Conservation (phyloP, 2,888 invertebrate species). For the Machimus rusticus region DNA sequence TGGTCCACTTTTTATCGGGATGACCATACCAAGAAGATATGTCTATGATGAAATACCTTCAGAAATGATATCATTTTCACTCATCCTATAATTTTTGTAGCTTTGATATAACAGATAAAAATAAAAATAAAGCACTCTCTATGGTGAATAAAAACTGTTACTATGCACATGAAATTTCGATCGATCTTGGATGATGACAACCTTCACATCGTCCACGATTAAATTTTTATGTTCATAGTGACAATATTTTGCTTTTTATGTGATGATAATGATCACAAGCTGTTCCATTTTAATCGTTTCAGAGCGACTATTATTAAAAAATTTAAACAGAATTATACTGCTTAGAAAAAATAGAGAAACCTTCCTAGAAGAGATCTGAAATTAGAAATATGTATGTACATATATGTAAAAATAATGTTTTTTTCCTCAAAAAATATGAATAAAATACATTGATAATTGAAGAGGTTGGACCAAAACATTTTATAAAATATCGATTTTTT, state of each 20-base stretch:
- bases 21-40: background rate
- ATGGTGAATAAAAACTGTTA: background rate
- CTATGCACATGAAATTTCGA: background rate
- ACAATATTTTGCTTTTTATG: background rate
- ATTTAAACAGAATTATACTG: too few species aligned
- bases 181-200: background rate
- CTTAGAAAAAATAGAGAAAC: too few species aligned
- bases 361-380: too few species aligned
- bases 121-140: background rate
- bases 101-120: background rate
- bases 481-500: background rate
- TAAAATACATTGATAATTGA: background rate
- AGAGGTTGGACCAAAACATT: background rate
- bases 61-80: background rate
- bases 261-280: too few species aligned
- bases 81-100: background rate
- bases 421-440: background rate
- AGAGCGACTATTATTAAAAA: too few species aligned
- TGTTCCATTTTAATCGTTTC: too few species aligned
- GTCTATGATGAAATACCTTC: background rate
- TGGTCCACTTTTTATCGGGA: background rate
- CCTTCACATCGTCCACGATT: background rate
- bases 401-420: too few species aligned
- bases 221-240: background rate
- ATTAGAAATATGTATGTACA: too few species aligned